A percentile compares a stretch with the other conserved stretches of the same genome.
These are phyloP conservation scores for Choreutis nemorana DNA, from an alignment of 2,888 invertebrate species.

Conservation along the genomic window DNA sequence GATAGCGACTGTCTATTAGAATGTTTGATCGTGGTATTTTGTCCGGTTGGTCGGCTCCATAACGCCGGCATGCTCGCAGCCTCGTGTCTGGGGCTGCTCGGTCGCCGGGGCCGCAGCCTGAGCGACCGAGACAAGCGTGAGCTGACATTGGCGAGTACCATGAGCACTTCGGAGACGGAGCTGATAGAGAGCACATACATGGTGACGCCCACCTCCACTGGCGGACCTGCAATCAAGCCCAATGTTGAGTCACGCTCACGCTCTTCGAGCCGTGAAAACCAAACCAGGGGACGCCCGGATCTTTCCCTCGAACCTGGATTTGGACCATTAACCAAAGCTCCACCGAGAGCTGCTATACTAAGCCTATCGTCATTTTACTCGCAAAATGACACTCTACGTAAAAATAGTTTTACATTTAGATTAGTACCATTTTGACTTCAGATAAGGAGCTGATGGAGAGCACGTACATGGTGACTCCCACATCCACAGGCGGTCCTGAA, in stretches of 20 bases:
- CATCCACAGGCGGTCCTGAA: slow-evolving; percentile 80
- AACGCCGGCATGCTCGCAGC: slow-evolving; percentile 61
- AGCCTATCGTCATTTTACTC: slow-evolving; percentile 16
- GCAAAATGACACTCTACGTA: slow-evolving; percentile 32
- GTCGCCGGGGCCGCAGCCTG: slow-evolving; percentile 35
- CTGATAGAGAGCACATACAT: slow-evolving; percentile 98
- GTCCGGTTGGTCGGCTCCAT: slow-evolving; percentile 29
- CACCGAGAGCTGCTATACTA: slow-evolving; percentile 29
- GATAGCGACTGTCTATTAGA: too few species aligned
- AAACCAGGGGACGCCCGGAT: slow-evolving; percentile 34
- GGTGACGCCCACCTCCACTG: slow-evolving; percentile 97
- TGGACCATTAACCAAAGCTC: slow-evolving; percentile 17
- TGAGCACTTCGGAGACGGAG: slow-evolving; percentile 98
- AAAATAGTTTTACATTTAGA: slow-evolving; percentile 32
- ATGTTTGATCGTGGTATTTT: slow-evolving; percentile 26
- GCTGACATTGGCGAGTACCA: slow-evolving; percentile 77
- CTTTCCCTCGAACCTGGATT: slow-evolving; percentile 27
- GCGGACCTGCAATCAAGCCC: slow-evolving; percentile 85
- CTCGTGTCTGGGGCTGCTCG: slow-evolving; percentile 66
- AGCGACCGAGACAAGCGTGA: slow-evolving; percentile 26
- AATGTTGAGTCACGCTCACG: slow-evolving; percentile 31
- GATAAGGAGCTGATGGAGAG: slow-evolving; percentile 83
- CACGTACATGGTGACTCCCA: slow-evolving; percentile 84
- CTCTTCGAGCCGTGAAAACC: slow-evolving; percentile 36
- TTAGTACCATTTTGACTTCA: slow-evolving; percentile 87